Evolutionary conservation across 2,797 vertebrate species (phyloP), one percentile per base, ranked within the genome.

Genomic region (Sciurus carolinensis): DNA sequence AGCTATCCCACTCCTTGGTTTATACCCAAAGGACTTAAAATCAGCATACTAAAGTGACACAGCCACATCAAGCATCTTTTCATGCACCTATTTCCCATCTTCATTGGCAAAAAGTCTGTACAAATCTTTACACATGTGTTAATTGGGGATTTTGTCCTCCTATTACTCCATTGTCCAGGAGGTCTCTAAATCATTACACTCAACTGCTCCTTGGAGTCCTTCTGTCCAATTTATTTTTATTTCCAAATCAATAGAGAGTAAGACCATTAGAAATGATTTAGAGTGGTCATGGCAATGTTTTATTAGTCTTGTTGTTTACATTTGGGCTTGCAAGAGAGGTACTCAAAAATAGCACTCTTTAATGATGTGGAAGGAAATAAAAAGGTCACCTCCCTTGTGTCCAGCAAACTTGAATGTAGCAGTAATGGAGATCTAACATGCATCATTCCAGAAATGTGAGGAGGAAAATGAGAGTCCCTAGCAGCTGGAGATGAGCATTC

Each of bases 221-320:
- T 87, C 87, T 73, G 59, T 90, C 44, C 54, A 90, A 57, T 94
- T 88, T 62, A 71, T 76, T 95, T 88, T 84, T 44, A 62, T 80
- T 85, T 96, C 54, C 71, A 75, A 72, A 91, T 94, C 84, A 90
- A 62, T 86, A 90, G 82, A 80, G 42, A 72, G 42, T 64, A 62
- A 39, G 50, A 57, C 76, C 73, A 33, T 93, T 89, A 87, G n/a
- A 81, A 84, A 93, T 86, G 36, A 91, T 57, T 84, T 73, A 54
- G 72, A 52, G 24, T 64, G 83, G 80, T 66, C 15, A 14, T 67
- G 15, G 47, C 33, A 39, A 42, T 92, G 62, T 77, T 92, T 92
- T 90, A 42, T 79, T 82, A 62, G 82, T 88, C 80, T 59, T n/a
- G 14, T 81, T 89, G 50, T 50, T 57, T 57, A 47, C 66, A 59